Percentiles rank a stretch among this genome's conserved stretches.
phyloP scores from a whole-genome alignment of 2,888 invertebrate species.

The Caprella mutica region DNA sequence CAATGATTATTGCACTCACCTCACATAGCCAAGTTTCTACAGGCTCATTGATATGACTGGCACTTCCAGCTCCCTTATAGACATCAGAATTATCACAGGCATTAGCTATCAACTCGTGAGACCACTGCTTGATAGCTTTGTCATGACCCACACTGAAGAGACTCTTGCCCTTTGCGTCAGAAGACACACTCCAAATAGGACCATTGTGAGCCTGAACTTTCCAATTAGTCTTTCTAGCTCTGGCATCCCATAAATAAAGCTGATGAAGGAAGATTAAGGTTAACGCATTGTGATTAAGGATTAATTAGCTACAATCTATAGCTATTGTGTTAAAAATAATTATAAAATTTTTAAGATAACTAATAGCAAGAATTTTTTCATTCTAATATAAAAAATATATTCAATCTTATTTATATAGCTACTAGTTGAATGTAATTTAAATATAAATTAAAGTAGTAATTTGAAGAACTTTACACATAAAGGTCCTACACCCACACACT shows the following conservation, averaged over 20 bases:
- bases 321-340: no score
- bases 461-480: no score
- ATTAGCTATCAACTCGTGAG: not conserved
- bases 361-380: no score
- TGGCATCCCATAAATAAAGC: conserved; percentile 76
- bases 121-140: conserved; percentile 88
- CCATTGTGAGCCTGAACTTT: conserved; percentile 84
- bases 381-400: no score
- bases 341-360: no score
- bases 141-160: conserved; percentile 78
- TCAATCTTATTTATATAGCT: no score
- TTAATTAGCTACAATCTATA: no score
- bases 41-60: conserved; percentile 13
- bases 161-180: conserved; percentile 54
- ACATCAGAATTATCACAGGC: conserved; percentile 1
- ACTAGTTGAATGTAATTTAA: no score
- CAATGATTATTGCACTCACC: conserved; percentile 16
- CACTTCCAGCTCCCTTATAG: conserved; percentile 1
- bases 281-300: no score
- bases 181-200: conserved; percentile 69
- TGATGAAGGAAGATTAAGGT: no score
- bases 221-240: conserved; percentile 56
- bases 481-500: no score
- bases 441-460: no score
- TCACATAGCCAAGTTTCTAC: conserved; percentile 32